Conservation (phyloP, 2,113 vertebrate species). For the Paratilapia polleni region DNA sequence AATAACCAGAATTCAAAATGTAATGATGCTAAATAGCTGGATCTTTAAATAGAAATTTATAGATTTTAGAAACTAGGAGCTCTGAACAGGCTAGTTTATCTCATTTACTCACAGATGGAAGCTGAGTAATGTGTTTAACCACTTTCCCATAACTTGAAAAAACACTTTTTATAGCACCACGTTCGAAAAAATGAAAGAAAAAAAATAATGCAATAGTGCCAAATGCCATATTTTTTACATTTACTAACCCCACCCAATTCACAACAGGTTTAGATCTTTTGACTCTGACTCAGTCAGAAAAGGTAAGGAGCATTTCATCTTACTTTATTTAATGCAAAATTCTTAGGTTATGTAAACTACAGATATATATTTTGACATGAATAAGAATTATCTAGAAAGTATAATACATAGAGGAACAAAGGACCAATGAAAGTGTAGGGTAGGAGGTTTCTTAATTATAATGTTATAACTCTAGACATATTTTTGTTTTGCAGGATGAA, state of each 20-base stretch:
- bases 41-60: neutral
- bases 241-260: neutral
- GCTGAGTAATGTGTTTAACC: neutral
- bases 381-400: neutral
- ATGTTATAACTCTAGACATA: neutral
- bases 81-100: neutral
- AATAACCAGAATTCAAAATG: neutral
- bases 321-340: neutral
- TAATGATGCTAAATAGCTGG: neutral
- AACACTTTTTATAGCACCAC: neutral
- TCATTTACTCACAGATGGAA: neutral
- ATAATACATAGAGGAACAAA: neutral
- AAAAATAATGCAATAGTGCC: neutral
- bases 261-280: neutral
- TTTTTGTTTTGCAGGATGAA: slow-evolving; percentile 44
- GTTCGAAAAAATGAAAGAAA: neutral
- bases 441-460: neutral
- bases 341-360: neutral
- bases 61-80: neutral
- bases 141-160: neutral
- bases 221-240: neutral
- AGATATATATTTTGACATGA: neutral
- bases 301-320: neutral
- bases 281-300: neutral
- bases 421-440: neutral